Evolutionary conservation across 2,797 vertebrate species (phyloP).

Genomic region (Argentina silus): DNA sequence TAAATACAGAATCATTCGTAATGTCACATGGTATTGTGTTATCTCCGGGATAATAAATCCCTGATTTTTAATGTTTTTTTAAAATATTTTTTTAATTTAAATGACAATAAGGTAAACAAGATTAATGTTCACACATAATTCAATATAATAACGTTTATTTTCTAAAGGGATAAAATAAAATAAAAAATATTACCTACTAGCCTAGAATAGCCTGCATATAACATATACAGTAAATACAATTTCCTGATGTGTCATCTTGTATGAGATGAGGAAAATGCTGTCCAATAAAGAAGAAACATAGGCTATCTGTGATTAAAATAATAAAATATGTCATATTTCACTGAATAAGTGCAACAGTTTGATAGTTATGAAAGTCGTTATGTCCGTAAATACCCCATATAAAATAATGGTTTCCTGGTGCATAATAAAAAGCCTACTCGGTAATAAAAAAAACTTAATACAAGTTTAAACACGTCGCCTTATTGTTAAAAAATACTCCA

Average conservation of each 20-base stretch:
- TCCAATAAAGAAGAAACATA: neutral
- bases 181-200: neutral
- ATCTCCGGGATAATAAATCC: neutral
- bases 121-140: neutral
- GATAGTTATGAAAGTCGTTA: slow-evolving; percentile 1
- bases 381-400: slow-evolving; percentile 55
- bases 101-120: too few relatives aligned
- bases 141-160: neutral
- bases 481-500: slow-evolving; percentile 60
- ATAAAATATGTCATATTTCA: neutral
- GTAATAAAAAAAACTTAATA: neutral
- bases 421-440: neutral
- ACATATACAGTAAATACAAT: neutral
- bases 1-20: slow-evolving; percentile 35
- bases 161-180: too few relatives aligned
- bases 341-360: neutral
- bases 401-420: slow-evolving; percentile 16
- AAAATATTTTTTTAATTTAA: neutral
- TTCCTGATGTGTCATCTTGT: neutral
- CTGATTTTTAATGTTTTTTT: neutral
- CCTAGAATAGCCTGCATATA: neutral
- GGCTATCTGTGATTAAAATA: neutral
- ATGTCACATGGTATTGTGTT: neutral
- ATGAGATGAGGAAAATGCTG: neutral
- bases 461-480: neutral